Conservation (phyloP, 2,797 vertebrate species). For the Hipposideros larvatus region DNA sequence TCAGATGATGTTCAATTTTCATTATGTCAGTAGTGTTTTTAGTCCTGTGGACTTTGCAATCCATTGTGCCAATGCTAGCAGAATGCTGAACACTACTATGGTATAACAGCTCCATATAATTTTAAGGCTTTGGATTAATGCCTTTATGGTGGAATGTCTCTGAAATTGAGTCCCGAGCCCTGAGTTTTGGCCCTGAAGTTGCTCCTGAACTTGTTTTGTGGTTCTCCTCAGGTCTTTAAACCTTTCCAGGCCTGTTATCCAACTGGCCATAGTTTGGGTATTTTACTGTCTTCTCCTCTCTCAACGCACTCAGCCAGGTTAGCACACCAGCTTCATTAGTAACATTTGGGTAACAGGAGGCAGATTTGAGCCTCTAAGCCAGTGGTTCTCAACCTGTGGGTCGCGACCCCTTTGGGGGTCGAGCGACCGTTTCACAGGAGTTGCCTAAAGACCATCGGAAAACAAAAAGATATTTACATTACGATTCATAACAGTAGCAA, state of each 20-base stretch:
- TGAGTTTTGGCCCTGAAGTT: neutral
- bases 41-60: neutral
- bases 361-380: neutral
- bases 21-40: slow-evolving; percentile 9
- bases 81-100: neutral
- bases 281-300: neutral
- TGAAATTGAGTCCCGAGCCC: slow-evolving; percentile 4
- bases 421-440: too few relatives aligned
- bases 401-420: too few relatives aligned
- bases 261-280: neutral
- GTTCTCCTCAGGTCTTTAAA: neutral
- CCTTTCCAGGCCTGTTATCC: neutral
- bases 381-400: too few relatives aligned
- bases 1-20: neutral
- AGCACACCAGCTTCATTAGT: neutral
- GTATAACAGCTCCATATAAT: neutral
- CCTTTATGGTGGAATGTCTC: neutral
- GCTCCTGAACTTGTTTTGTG: neutral
- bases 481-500: too few relatives aligned
- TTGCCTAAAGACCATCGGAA: too few relatives aligned
- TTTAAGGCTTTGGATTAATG: slow-evolving; percentile 40
- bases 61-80: neutral
- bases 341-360: neutral
- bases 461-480: too few relatives aligned
- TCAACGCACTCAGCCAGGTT: neutral